These are phyloP conservation scores for Phortica variegata DNA, from an alignment of 1,140 invertebrate genomes.

Conservation along the genomic window DNA sequence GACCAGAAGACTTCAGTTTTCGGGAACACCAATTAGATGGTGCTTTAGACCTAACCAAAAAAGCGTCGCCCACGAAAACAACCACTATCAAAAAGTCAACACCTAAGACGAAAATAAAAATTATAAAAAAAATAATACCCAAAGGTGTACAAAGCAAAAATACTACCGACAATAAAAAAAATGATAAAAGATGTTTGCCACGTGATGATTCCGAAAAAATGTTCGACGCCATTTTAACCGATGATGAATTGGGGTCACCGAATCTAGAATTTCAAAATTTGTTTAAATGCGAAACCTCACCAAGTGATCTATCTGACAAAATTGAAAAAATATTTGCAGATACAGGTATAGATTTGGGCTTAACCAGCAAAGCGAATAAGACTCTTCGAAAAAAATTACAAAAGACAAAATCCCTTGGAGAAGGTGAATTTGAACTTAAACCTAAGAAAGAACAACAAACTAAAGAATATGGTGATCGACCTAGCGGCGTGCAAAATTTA, in stretches of 20 bases:
- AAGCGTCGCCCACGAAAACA: conserved; percentile 26
- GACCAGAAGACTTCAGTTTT: conserved; percentile 33
- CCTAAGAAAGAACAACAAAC: conserved; percentile 5
- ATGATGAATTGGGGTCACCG: conserved; percentile 35
- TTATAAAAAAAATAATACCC: conserved; percentile 48
- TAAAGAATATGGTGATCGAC: conserved; percentile 16
- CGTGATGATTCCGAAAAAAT: conserved; percentile 44
- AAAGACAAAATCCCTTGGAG: conserved; percentile 48
- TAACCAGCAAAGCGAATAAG: conserved; percentile 28
- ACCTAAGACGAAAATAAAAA: conserved; percentile 41
- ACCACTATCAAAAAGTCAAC: conserved; percentile 6
- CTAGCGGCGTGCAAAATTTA: conserved; percentile 43
- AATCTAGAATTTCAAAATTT: conserved; percentile 46
- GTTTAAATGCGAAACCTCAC: conserved; percentile 49
- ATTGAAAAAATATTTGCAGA: conserved; percentile 49
- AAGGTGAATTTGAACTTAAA: conserved; percentile 36
- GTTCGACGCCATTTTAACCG: conserved; percentile 42
- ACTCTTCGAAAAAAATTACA: conserved; percentile 39
- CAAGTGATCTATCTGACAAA: conserved; percentile 52
- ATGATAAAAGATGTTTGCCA: conserved; percentile 6
- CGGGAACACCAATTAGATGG: conserved; percentile 51
- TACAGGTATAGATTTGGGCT: conserved; percentile 37
- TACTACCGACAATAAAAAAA: conserved; percentile 16
- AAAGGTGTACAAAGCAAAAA: conserved; percentile 45
- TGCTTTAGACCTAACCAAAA: conserved; percentile 44